These are phyloP conservation scores for Dasysyrphus albostriatus DNA, from an alignment of 2,888 invertebrate genomes.

Conservation along the genomic window DNA sequence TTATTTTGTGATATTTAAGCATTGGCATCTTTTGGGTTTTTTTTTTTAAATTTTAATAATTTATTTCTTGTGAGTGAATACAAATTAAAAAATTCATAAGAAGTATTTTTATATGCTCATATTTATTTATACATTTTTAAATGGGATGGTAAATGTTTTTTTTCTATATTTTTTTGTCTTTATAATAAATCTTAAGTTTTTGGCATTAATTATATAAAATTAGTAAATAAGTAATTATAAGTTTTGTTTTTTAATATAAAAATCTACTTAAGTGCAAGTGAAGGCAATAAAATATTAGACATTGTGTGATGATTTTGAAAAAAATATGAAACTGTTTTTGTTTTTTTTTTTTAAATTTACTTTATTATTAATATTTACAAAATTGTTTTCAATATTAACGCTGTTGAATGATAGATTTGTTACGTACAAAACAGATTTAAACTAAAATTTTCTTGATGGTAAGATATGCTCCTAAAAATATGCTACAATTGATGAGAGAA, in stretches of 20 bases:
- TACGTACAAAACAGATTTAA: constrained; percentile 5
- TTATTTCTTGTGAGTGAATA: constrained; percentile 32
- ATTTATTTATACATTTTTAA: constrained; percentile 38
- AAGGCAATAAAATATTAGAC: constrained; percentile 69
- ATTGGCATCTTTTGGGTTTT: constrained; percentile 71
- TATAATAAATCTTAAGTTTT: constrained; percentile 61
- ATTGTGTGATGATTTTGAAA: constrained; percentile 50
- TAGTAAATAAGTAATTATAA: constrained; percentile 20
- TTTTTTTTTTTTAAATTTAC: constrained; percentile 24
- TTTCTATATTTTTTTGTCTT: not conserved
- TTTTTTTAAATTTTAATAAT: constrained; percentile 25
- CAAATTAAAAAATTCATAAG: constrained; percentile 36
- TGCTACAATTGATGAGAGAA: not conserved
- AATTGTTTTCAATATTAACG: constrained; percentile 31
- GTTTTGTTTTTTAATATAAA: constrained; percentile 39
- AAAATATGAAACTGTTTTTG: constrained; percentile 42
- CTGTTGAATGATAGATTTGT: not conserved
- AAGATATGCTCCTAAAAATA: not conserved
- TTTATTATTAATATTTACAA: constrained; percentile 32
- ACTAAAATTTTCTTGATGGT: not conserved
- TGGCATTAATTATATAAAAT: constrained; percentile 65
- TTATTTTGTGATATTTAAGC: constrained; percentile 61
- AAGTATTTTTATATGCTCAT: constrained; percentile 28
- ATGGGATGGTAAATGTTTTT: constrained; percentile 36
- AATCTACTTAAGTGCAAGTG: constrained; percentile 74